Evolutionary conservation across 2,888 invertebrate genomes (phyloP).

Genomic region (Mimas tiliae): DNA sequence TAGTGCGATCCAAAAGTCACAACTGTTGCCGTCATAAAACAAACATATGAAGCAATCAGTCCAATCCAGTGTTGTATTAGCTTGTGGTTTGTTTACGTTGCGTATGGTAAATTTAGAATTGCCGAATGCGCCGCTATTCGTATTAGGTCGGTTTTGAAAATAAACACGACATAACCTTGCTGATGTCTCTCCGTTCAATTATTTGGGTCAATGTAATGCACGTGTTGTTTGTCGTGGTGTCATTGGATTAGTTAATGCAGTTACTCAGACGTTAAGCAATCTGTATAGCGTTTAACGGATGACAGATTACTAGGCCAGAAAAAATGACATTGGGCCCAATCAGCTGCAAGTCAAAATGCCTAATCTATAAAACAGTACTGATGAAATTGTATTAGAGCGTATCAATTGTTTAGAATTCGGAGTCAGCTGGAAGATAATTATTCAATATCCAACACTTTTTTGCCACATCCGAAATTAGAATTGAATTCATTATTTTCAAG

Average conservation of each 20-base stretch:
- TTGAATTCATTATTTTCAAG: not conserved
- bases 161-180: slow-evolving; percentile 79
- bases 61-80: slow-evolving; percentile 58
- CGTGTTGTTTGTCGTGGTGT: slow-evolving; percentile 70
- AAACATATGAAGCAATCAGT: slow-evolving; percentile 65
- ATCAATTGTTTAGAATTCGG: slow-evolving; percentile 4
- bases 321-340: slow-evolving; percentile 9
- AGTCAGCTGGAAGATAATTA: not conserved
- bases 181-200: slow-evolving; percentile 69
- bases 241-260: slow-evolving; percentile 48
- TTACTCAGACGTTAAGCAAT: slow-evolving; percentile 39
- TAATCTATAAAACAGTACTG: slow-evolving; percentile 1
- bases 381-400: slow-evolving; percentile 6
- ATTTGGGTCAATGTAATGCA: slow-evolving; percentile 83
- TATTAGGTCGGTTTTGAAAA: slow-evolving; percentile 81
- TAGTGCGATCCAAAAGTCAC: slow-evolving; percentile 57
- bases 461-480: not conserved
- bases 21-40: slow-evolving; percentile 63
- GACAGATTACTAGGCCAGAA: slow-evolving; percentile 16
- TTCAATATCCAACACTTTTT: not conserved
- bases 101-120: slow-evolving; percentile 78
- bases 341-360: not conserved
- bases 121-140: slow-evolving; percentile 72
- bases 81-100: slow-evolving; percentile 80
- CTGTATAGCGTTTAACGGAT: slow-evolving; percentile 36